A percentile compares a stretch with the other conserved stretches of the same genome.
Evolutionary conservation across 2,113 vertebrate genomes (phyloP).

Genomic region (Strix uralensis): DNA sequence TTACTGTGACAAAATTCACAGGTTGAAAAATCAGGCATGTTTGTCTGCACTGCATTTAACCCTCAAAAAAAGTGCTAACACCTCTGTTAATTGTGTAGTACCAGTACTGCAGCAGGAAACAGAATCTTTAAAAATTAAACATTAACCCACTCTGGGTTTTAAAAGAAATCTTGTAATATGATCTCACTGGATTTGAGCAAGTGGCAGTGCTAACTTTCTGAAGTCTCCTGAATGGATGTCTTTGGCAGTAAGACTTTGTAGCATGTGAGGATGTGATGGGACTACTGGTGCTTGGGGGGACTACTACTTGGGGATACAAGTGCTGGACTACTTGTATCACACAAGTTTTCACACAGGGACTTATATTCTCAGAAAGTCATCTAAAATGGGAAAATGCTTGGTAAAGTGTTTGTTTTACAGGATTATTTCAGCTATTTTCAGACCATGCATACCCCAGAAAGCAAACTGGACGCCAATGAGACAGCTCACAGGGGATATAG

Average conservation of each 20-base stretch:
- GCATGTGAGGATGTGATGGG: background rate
- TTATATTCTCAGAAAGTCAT: constrained; percentile 6
- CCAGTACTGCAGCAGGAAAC: background rate
- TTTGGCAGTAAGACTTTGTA: background rate
- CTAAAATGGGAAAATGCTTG: background rate
- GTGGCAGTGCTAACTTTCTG: background rate
- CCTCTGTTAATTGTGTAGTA: background rate
- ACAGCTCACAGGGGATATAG: background rate
- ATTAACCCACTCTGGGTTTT: background rate
- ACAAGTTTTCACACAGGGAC: background rate
- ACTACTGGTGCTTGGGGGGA: no score
- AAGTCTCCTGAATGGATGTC: background rate
- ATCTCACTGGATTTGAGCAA: background rate
- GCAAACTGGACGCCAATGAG: background rate
- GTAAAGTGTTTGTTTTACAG: background rate
- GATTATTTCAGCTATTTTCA: constrained; percentile 33
- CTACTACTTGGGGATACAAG: no score
- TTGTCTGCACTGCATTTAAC: background rate
- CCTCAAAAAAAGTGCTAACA: background rate
- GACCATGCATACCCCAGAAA: background rate
- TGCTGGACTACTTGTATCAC: background rate
- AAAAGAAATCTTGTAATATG: background rate
- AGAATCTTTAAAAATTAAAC: background rate
- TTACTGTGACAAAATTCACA: background rate
- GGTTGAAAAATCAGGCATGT: background rate